phyloP scores from a whole-genome alignment of 2,113 vertebrate genomes.

The Rhadina sibilatrix region DNA sequence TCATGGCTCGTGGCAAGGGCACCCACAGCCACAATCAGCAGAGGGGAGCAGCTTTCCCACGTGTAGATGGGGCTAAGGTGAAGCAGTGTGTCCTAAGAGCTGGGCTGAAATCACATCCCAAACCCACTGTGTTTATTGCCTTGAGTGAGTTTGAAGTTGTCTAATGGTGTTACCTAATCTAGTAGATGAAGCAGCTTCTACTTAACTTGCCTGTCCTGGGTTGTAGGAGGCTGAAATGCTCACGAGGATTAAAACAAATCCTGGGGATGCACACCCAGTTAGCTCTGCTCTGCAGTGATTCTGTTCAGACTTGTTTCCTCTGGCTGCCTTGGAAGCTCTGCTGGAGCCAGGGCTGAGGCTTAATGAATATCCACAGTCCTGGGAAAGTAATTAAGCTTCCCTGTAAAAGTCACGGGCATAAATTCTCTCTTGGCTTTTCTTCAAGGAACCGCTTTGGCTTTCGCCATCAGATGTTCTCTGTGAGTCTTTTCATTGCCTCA shows the following conservation, averaged over 20 bases:
- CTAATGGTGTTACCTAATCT: background rate
- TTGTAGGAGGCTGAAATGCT: background rate
- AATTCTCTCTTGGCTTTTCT: constrained; percentile 43
- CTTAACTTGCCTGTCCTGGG: background rate
- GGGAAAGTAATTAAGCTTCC: constrained; percentile 57
- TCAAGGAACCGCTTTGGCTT: background rate
- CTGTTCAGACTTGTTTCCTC: constrained; percentile 38
- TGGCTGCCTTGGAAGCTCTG: background rate
- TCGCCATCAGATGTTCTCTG: background rate
- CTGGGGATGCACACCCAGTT: background rate
- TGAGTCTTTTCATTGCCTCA: background rate
- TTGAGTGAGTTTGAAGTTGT: background rate
- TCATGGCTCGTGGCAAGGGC: fast-evolving
- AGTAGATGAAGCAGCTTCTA: background rate
- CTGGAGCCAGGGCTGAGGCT: constrained; percentile 36
- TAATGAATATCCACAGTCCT: constrained; percentile 38
- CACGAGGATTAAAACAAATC: background rate
- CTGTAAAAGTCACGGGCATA: constrained; percentile 33
- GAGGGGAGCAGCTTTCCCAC: background rate
- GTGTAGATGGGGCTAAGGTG: too few species aligned
- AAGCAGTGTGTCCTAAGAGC: background rate
- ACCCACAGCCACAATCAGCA: background rate
- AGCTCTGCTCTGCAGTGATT: background rate
- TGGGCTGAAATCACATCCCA: background rate
- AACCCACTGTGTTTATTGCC: background rate